Conservation (phyloP, 2,797 vertebrate genomes). For the Potorous gilbertii region DNA sequence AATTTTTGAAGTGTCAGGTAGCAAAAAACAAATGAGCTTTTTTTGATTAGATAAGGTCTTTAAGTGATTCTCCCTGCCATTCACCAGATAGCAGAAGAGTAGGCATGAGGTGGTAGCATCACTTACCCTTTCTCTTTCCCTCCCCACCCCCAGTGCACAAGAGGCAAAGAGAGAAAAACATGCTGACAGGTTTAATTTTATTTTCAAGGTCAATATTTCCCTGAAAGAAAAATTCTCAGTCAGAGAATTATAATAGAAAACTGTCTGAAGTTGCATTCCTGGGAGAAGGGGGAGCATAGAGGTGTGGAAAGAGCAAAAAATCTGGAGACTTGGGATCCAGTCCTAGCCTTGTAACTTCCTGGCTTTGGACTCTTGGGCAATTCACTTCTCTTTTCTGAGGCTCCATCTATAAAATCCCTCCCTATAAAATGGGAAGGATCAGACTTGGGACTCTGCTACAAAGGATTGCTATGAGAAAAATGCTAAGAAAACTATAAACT, state of each 20-base stretch:
- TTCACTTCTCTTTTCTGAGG: not conserved
- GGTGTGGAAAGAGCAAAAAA: not conserved
- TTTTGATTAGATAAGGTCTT: not conserved
- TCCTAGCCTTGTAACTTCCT: not conserved
- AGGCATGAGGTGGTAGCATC: not conserved
- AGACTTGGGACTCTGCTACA: not conserved
- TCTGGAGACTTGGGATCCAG: not conserved
- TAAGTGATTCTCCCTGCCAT: not conserved
- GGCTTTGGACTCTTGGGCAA: not conserved
- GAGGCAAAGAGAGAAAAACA: not conserved
- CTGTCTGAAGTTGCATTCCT: not conserved
- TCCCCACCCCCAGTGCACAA: not conserved
- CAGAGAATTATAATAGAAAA: not conserved
- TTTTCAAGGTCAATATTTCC: constrained; percentile 1
- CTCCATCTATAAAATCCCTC: not conserved
- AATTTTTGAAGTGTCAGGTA: not conserved
- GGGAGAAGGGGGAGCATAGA: not conserved
- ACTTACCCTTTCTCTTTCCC: not conserved
- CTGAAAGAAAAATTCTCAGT: not conserved
- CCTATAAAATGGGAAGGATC: not conserved
- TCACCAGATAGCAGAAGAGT: not conserved
- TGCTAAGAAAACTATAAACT: not conserved
- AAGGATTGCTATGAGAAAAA: not conserved
- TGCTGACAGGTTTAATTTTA: not conserved
- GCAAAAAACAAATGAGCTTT: not conserved